Percentiles rank a stretch among this genome's conserved stretches.
Conservation (phyloP, 1,140 invertebrate species). For the Scaptomyza pallida region DNA sequence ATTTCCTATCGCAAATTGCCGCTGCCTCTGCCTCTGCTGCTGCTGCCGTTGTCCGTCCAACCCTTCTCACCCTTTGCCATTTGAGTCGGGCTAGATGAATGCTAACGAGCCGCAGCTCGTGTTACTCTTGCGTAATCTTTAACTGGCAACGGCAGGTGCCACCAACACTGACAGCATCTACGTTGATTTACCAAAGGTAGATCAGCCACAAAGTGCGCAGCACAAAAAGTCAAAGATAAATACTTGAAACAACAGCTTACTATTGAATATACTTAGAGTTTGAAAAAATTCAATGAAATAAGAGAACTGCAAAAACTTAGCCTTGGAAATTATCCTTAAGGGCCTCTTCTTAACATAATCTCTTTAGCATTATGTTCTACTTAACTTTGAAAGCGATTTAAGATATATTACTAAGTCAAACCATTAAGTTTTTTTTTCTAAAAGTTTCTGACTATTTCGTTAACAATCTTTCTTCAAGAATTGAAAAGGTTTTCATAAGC, state of each 20-base stretch:
- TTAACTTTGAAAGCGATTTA: too few relatives aligned
- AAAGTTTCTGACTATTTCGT: too few relatives aligned
- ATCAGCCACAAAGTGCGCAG: background rate
- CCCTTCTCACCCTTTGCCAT: slow-evolving; percentile 3
- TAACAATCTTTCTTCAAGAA: too few relatives aligned
- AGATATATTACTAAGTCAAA: too few relatives aligned
- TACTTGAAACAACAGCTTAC: background rate
- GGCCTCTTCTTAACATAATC: too few relatives aligned
- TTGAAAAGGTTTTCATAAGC: too few relatives aligned
- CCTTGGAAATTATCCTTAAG: background rate
- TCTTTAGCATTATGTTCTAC: too few relatives aligned
- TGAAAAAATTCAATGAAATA: too few relatives aligned
- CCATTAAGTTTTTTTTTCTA: background rate
- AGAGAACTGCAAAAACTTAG: background rate
- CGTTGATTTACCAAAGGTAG: slow-evolving; percentile 22
- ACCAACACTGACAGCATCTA: slow-evolving; percentile 38
- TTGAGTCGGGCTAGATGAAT: background rate
- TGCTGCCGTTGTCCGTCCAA: slow-evolving; percentile 25
- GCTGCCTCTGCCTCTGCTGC: too few relatives aligned
- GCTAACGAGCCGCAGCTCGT: slow-evolving; percentile 56
- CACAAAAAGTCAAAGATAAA: background rate
- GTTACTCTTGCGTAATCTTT: slow-evolving; percentile 39
- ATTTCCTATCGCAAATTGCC: slow-evolving; percentile 51
- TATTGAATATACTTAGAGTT: too few relatives aligned
- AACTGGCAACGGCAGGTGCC: slow-evolving; percentile 24